Conservation (phyloP, 2,888 invertebrate species). For the Dynastes grantii region DNA sequence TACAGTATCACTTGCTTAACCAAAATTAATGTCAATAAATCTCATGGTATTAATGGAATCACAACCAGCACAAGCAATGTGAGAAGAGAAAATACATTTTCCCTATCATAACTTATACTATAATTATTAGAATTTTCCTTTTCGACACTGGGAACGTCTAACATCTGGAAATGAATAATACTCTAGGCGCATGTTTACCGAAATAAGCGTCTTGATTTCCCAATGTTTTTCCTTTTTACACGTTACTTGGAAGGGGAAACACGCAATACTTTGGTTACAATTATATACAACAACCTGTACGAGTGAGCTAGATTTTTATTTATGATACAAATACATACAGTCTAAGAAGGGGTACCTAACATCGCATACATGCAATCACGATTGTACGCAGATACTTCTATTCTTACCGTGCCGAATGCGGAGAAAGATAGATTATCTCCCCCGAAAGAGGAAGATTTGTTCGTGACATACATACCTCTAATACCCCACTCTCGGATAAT, state of each 20-base stretch:
- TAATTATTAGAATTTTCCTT: too few species aligned
- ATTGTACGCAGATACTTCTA: background rate
- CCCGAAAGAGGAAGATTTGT: background rate
- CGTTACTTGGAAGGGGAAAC: background rate
- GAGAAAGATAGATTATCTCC: background rate
- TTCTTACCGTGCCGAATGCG: background rate
- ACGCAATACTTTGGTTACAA: constrained; percentile 21
- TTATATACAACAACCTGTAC: constrained; percentile 44
- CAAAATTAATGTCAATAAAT: too few species aligned
- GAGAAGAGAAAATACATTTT: too few species aligned
- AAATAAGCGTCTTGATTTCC: too few species aligned
- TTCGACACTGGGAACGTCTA: background rate
- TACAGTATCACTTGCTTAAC: too few species aligned
- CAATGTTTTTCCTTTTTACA: too few species aligned
- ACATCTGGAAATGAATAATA: background rate
- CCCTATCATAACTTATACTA: too few species aligned
- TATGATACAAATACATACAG: constrained; percentile 16
- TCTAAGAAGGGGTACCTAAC: too few species aligned
- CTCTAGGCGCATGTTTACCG: too few species aligned
- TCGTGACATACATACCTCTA: background rate
- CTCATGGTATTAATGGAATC: too few species aligned
- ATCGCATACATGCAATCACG: background rate
- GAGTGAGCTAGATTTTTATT: constrained; percentile 40
- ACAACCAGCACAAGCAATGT: too few species aligned
- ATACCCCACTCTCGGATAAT: background rate